Evolutionary conservation across 2,797 vertebrate species (phyloP).

Genomic region (Apogon hyalosoma): DNA sequence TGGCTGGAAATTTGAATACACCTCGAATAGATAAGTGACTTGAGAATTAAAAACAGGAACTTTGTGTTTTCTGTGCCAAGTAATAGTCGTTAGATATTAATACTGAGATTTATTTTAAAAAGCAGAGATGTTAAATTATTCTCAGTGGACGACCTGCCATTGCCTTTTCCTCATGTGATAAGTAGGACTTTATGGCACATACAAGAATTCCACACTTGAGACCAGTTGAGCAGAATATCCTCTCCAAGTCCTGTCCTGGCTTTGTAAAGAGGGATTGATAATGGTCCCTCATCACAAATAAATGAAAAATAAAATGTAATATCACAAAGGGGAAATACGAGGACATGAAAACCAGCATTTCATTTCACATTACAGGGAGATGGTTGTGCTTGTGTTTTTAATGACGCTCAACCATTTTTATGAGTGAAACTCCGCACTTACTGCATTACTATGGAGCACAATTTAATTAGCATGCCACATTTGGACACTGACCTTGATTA

Average conservation of each 20-base stretch:
- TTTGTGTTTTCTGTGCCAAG: slow-evolving; percentile 21
- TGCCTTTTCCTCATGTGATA: slow-evolving; percentile 50
- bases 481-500: slow-evolving; percentile 22
- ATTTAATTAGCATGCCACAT: slow-evolving; percentile 1
- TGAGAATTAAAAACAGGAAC: slow-evolving; percentile 2
- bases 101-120: slow-evolving; percentile 30
- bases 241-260: slow-evolving; percentile 30
- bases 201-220: slow-evolving; percentile 52
- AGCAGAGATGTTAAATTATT: slow-evolving; percentile 19
- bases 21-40: not conserved
- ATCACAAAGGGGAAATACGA: slow-evolving; percentile 55
- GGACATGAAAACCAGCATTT: slow-evolving; percentile 43
- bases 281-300: slow-evolving; percentile 56
- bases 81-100: slow-evolving; percentile 18
- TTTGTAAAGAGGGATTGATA: slow-evolving; percentile 52
- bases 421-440: slow-evolving; percentile 26
- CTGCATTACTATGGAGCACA: not conserved
- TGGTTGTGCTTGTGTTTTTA: slow-evolving; percentile 43
- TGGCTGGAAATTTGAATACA: slow-evolving; percentile 1
- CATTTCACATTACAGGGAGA: slow-evolving; percentile 35
- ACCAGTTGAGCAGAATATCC: slow-evolving; percentile 48
- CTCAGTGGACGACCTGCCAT: slow-evolving; percentile 37
- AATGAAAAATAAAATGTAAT: slow-evolving; percentile 62
- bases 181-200: slow-evolving; percentile 46
- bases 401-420: slow-evolving; percentile 40